Evolutionary conservation across 2,797 vertebrate genomes (phyloP).

Genomic region (Tinamus major): DNA sequence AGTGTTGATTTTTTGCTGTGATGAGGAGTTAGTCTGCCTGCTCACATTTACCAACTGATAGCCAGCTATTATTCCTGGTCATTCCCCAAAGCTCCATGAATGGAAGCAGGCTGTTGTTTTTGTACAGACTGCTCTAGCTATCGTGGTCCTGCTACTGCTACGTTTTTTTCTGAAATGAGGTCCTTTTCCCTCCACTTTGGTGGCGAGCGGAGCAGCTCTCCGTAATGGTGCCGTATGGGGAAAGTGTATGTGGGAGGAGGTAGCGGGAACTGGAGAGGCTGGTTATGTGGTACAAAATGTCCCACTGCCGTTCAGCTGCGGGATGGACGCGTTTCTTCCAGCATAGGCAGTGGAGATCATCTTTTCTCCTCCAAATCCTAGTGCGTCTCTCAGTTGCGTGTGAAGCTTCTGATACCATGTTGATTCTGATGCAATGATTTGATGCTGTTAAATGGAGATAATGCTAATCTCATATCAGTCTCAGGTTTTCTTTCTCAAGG

Average conservation of each 20-base stretch:
- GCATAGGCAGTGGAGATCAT: neutral
- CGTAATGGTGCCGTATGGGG: fast-evolving
- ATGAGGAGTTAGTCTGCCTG: neutral
- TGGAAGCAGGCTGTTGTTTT: neutral
- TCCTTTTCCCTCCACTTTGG: neutral
- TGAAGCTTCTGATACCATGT: neutral
- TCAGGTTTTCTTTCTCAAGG: neutral
- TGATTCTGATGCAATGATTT: neutral
- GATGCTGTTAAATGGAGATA: fast-evolving
- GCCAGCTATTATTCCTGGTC: conserved; percentile 30
- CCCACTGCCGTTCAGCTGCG: neutral
- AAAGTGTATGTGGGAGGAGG: neutral
- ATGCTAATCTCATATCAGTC: fast-evolving
- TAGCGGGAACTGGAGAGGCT: neutral
- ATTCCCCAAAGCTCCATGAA: neutral
- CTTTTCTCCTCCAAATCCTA: neutral
- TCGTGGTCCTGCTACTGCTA: neutral
- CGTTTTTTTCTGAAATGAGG: neutral
- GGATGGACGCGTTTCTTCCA: neutral
- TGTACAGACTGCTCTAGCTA: neutral
- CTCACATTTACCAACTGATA: neutral
- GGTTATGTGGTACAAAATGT: neutral
- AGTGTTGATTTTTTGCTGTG: neutral
- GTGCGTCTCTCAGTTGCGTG: neutral
- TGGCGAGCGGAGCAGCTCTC: neutral